Base-by-base conservation (phyloP, 2,797 vertebrate species). In the Notolabrus celidotus region DNA sequence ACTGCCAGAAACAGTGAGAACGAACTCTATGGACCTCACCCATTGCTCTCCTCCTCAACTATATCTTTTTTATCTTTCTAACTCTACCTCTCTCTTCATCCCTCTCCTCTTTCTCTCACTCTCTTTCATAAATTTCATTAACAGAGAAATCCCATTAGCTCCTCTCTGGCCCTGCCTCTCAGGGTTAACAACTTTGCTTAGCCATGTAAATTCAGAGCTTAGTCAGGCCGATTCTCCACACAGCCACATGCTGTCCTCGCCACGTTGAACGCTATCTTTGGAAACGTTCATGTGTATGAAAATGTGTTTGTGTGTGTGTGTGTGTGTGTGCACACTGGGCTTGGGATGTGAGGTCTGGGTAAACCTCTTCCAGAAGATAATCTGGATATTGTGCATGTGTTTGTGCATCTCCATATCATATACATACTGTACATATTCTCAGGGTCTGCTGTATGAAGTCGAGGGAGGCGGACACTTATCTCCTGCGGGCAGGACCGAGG, bases 181-280 rank as follows among this genome's bases (percentile, higher is more conserved):
- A 77, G 88, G 93, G 94, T 95, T 94, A 94, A 93, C 92, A 90
- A 92, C 93, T 94, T 93, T 93, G 92, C 92, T 93, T 93, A 92
- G 89, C 92, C 91, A 93, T 93, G 94, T 95, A 94, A 93, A 95
- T 95, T 94, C 90, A 83, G 83, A 92, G 93, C 92, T 94, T 95
- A 95, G 93, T 94, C 93, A 94, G 92, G 91, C 88, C 85, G 63
- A 93, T 94, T 94, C 91, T 89, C 87, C 89, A 87, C 86, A 83
- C 85, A 84, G 88, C 79, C 82, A 52, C 83, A 31, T 64, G 69
- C 71, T 2, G 63, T 74, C 67, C 75, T 72, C 58, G 17, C 67
- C 79, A 66, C 81, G 85, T 89, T 90, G 86, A 92, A 84, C 47
- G 68, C 85, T 89, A 89, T 92, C 92, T 93, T 85, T 90, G 79